Evolutionary conservation across 2,797 vertebrate genomes (phyloP), one percentile per base, ranked within the genome.

Genomic region (Sebastes nivosus): DNA sequence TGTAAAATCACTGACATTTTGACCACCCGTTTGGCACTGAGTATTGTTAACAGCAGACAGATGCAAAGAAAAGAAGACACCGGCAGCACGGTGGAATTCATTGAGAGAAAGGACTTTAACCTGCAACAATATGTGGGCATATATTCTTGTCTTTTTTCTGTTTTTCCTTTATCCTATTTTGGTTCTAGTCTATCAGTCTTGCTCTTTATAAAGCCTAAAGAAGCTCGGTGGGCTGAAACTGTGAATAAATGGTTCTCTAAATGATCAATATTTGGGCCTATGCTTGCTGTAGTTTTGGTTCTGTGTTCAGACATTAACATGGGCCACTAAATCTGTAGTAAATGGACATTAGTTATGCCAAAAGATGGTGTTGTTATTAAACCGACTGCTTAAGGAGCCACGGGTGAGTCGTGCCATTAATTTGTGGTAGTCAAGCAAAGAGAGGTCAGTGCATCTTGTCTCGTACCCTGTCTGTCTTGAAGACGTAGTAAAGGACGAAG

Each of bases 401-500:
- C 4, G 42, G 2, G 13, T 46, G 16, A 58, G 2, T 52, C 50
- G 20, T n/a, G 50, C 50, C 4, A 52, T 20, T n/a, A 4, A 52
- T 52, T 52, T 20, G 0, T 52, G 20, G 24, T 8, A 38, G 57
- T 54, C 14, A 60, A 46, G 22, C 18, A 65, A 68, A 36, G 20
- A 74, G 3, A 52, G 10, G 14, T 24, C 3, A 29, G 16, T 4
- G 32, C 2, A 14, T 63, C 22, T 57, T 10, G 38, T 70, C 3
- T 88, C 97, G 93, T 92, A 99, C 98, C 94, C 97, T 93, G 76
- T 96, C 92, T 0, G 67, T 38, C 92, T 97, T 98, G 32, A 99
- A 93, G 74, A 89, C 0, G 3, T 68, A 92, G n/a, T 84, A 94
- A 86, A 96, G 93, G 86, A 93, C 81, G 4, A 97, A 7, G 5